Base-by-base conservation (phyloP, 1,140 invertebrate genomes). In the Halictus rubicundus region DNA sequence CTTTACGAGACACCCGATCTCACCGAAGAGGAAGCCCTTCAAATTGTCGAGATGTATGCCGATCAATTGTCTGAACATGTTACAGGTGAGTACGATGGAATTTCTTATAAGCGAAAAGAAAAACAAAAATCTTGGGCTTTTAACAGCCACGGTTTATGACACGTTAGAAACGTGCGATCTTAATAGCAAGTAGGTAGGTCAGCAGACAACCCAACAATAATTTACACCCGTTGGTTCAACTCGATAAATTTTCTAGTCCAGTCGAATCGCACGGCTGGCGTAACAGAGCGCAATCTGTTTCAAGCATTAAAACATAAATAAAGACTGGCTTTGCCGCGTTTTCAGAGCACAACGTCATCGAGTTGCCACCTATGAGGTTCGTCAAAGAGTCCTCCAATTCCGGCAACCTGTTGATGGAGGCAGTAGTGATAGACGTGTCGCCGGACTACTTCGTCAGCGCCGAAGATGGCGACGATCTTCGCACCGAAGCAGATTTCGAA, bases 41-140 rank as follows among this genome's bases (percentile, higher is more conserved):
- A 98, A 92, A 97, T 98, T 87, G 96, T 98, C 0, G 97, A 98
- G 94, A 98, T 98, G 96, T 98, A 98, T 92, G 97, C 97, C 0
- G 97, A 98, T 90, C 97, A 98, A 91, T 94, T 98, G 65, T 98
- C 97, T 0, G 97, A 98, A 93, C 96, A 97, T 90, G 95, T 98
- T 7, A 96, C 97, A 80, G 95, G 95, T 95, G 91, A 88, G 84
- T 8, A 49, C 1, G 21, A 14, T 37, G 14, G 57, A 64, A 21
- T 21, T 10, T 46, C 14, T 46, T 12, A 46, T 46, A 4, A n/a
- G n/a, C n/a, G n/a, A n/a, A n/a, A n/a, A n/a, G n/a, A n/a, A n/a
- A n/a, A n/a, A n/a, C n/a, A n/a, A n/a, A n/a, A n/a, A n/a, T n/a
- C n/a, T n/a, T n/a, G n/a, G n/a, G n/a, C n/a, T n/a, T n/a, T n/a